phyloP scores from a whole-genome alignment of 2,113 vertebrate species.

The Cavia aperea region DNA sequence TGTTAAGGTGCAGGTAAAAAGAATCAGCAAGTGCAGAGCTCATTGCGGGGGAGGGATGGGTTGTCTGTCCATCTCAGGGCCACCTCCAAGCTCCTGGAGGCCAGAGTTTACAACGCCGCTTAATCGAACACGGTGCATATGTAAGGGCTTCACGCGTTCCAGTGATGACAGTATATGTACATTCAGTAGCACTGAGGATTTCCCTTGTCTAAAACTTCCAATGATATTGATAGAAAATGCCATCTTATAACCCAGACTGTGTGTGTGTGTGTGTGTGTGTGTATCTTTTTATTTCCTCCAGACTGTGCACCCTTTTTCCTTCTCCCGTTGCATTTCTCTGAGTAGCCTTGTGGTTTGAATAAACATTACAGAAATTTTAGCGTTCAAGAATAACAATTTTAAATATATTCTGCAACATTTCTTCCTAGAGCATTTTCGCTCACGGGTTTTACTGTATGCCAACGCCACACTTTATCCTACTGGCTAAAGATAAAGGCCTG shows the following conservation, averaged over 20 bases:
- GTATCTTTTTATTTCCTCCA: neutral
- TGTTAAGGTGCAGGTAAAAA: neutral
- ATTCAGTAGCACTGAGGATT: neutral
- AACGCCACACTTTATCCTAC: neutral
- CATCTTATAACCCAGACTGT: neutral
- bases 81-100: neutral
- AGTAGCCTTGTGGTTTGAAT: neutral
- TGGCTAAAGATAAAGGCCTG: neutral
- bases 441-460: neutral
- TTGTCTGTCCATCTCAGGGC: neutral
- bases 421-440: neutral
- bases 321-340: neutral
- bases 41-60: neutral
- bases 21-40: neutral
- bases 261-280: neutral
- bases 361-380: neutral
- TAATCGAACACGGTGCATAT: neutral
- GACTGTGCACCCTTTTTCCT: neutral
- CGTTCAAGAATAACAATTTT: neutral
- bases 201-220: conserved; percentile 46
- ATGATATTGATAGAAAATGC: neutral
- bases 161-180: neutral
- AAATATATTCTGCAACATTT: neutral
- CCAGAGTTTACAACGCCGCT: neutral
- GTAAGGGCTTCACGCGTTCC: neutral